A percentile compares a stretch with the other conserved stretches of the same genome.
These are phyloP conservation scores for Capromys pilorides DNA, from an alignment of 2,797 vertebrate genomes.

Conservation along the genomic window DNA sequence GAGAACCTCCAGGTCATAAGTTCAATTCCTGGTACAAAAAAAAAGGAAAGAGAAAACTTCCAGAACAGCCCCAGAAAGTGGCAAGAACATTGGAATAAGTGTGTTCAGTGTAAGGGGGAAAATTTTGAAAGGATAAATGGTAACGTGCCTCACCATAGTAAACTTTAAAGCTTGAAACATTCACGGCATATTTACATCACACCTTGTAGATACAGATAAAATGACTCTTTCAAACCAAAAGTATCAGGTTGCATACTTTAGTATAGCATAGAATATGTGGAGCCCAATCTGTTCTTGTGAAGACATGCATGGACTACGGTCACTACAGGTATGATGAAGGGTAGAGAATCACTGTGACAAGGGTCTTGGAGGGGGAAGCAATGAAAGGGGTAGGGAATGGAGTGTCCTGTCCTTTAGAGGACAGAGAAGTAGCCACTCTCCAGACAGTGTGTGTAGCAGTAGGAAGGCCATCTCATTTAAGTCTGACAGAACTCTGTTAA, in stretches of 20 bases:
- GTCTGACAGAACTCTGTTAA: neutral
- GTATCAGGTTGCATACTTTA: neutral
- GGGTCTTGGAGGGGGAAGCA: neutral
- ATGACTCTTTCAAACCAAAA: constrained; percentile 22
- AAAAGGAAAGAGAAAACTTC: neutral
- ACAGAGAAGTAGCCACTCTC: neutral
- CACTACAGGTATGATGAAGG: neutral
- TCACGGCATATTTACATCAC: neutral
- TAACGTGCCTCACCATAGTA: neutral
- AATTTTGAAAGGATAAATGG: neutral
- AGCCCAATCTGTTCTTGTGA: neutral
- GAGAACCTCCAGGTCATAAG: neutral
- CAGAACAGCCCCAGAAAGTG: neutral
- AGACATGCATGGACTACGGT: neutral
- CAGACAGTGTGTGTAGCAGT: neutral
- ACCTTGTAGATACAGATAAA: neutral
- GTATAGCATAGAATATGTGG: too few relatives aligned
- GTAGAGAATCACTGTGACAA: neutral
- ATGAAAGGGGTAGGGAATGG: neutral
- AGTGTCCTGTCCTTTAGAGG: neutral
- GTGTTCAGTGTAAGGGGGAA: neutral
- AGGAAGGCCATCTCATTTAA: neutral
- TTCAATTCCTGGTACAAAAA: too few relatives aligned
- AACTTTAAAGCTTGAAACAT: neutral
- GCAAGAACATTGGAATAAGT: neutral